phyloP scores from a whole-genome alignment of 2,888 invertebrate species.

The Phlogophora meticulosa region DNA sequence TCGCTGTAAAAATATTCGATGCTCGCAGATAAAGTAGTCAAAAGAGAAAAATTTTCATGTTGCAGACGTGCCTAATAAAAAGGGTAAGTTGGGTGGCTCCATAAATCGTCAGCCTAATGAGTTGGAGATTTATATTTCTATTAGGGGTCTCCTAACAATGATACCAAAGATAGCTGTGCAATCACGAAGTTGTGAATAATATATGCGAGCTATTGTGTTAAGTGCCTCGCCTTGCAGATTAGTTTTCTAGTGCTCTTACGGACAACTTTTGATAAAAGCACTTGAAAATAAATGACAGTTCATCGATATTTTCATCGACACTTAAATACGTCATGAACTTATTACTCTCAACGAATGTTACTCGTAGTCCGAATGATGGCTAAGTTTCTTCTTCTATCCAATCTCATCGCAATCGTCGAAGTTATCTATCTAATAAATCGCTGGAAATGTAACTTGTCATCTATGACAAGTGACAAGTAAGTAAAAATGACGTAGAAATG shows the following conservation, averaged over 20 bases:
- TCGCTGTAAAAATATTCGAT: slow-evolving; percentile 66
- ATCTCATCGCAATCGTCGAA: slow-evolving; percentile 17
- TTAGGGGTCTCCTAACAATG: slow-evolving; percentile 75
- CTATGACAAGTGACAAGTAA: slow-evolving; percentile 32
- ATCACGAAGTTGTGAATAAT: slow-evolving; percentile 52
- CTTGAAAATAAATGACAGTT: not conserved
- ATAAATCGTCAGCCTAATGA: slow-evolving; percentile 81
- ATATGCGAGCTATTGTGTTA: slow-evolving; percentile 21
- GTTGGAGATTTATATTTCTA: slow-evolving; percentile 86
- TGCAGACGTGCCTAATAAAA: slow-evolving; percentile 87
- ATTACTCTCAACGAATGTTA: not conserved
- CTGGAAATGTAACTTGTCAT: slow-evolving; percentile 47
- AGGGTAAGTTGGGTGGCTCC: slow-evolving; percentile 79
- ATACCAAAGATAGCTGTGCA: slow-evolving; percentile 60
- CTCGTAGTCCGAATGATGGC: not conserved
- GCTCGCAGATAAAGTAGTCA: slow-evolving; percentile 71
- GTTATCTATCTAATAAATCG: slow-evolving; percentile 42
- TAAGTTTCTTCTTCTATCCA: slow-evolving; percentile 3
- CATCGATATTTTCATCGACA: slow-evolving; percentile 11
- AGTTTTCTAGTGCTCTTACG: slow-evolving; percentile 24
- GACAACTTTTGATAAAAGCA: slow-evolving; percentile 6
- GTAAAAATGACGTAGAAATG: slow-evolving; percentile 27
- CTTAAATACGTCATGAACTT: not conserved
- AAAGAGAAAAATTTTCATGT: slow-evolving; percentile 77
- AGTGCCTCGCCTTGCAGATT: slow-evolving; percentile 13